phyloP scores from a whole-genome alignment of 2,888 invertebrate species.

The Polydesmus complanatus region DNA sequence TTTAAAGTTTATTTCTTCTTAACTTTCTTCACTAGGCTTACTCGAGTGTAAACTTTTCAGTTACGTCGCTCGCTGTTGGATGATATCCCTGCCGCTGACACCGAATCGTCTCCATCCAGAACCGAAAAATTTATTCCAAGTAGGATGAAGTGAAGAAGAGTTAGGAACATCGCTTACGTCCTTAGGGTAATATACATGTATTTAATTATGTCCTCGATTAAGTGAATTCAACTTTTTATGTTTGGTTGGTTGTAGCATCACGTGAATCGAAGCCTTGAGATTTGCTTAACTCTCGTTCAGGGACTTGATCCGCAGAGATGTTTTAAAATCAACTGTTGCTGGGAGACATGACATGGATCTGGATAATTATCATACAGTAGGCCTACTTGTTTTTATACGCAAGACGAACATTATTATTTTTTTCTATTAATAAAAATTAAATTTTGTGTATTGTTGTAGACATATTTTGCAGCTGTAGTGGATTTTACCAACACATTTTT shows the following conservation, averaged over 20 bases:
- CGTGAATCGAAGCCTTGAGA: conserved; percentile 43
- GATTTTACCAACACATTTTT: conserved; percentile 59
- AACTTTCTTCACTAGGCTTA: too few relatives aligned
- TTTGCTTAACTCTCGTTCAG: conserved; percentile 64
- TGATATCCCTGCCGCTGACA: too few relatives aligned
- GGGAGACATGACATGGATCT: conserved; percentile 55
- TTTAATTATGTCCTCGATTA: conserved; percentile 5
- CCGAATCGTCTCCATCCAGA: conserved; percentile 73
- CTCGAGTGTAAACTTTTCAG: too few relatives aligned
- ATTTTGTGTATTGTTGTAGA: conserved; percentile 26
- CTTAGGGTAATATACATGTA: conserved; percentile 32
- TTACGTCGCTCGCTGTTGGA: too few relatives aligned
- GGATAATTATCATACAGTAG: too few relatives aligned
- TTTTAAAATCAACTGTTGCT: conserved; percentile 56
- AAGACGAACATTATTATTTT: not conserved
- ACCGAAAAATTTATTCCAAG: conserved; percentile 35
- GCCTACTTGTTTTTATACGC: conserved; percentile 57
- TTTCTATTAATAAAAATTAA: not conserved
- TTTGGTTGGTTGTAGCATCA: too few relatives aligned
- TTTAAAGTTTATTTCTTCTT: too few relatives aligned
- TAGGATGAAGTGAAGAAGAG: not conserved
- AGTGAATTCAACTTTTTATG: not conserved
- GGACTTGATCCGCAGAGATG: conserved; percentile 69
- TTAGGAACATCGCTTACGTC: conserved; percentile 37
- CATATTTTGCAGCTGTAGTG: conserved; percentile 56